phyloP scores from a whole-genome alignment of 2,113 vertebrate genomes.

The Notechis scutatus region DNA sequence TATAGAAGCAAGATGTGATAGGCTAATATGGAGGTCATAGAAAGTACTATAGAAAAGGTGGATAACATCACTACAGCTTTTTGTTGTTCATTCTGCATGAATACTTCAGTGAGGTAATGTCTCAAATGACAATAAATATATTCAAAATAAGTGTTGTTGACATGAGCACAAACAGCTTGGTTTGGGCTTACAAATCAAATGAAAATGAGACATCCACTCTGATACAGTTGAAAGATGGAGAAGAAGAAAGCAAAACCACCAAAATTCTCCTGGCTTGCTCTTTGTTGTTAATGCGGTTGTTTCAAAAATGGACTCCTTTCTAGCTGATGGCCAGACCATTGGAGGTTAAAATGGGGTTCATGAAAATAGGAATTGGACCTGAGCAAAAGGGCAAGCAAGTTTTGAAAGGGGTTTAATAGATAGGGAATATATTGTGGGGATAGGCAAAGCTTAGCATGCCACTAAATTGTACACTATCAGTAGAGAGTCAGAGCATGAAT shows the following conservation, averaged over 20 bases:
- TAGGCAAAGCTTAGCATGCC: not conserved
- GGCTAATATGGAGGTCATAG: not conserved
- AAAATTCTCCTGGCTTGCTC: not conserved
- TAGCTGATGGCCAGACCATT: not conserved
- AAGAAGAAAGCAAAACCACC: not conserved
- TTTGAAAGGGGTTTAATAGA: not conserved
- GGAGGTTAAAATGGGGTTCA: not conserved
- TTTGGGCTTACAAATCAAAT: not conserved
- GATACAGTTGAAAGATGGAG: not conserved
- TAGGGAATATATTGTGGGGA: not conserved
- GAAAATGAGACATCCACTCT: not conserved
- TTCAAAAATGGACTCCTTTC: not conserved
- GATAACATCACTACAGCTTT: not conserved
- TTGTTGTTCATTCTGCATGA: not conserved
- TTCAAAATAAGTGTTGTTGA: not conserved
- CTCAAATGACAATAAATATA: not conserved
- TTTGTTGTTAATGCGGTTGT: not conserved
- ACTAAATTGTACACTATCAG: not conserved
- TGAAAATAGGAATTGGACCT: not conserved
- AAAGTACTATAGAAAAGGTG: not conserved
- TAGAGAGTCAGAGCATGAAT: not conserved
- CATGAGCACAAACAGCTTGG: not conserved
- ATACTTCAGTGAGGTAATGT: too few species aligned
- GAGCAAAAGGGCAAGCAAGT: not conserved
- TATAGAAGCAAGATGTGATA: not conserved